Percentiles rank a stretch among this genome's conserved stretches.
Conservation (phyloP, 1,140 invertebrate genomes). For the Lasaia peninsularis region DNA sequence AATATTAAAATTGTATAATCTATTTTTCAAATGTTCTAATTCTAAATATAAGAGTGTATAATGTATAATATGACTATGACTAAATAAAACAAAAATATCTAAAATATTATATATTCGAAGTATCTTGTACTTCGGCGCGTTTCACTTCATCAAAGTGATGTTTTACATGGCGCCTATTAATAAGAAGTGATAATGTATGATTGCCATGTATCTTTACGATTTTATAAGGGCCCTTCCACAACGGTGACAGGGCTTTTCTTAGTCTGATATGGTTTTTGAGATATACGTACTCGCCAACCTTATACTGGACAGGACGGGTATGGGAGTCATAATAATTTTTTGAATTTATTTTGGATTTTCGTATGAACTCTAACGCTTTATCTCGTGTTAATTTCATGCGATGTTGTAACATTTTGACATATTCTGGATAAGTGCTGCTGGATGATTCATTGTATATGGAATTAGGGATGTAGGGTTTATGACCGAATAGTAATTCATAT, state of each 20-base stretch:
- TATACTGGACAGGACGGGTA: constrained; percentile 16
- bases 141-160: constrained; percentile 31
- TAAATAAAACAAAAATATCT: background rate
- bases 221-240: constrained; percentile 28
- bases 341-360: constrained; percentile 13
- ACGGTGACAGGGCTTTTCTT: constrained; percentile 18
- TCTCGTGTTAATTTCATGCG: constrained; percentile 9
- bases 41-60: no score
- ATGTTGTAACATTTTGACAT: constrained; percentile 14
- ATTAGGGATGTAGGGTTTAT: constrained; percentile 30
- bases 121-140: background rate
- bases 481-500: constrained; percentile 41
- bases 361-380: constrained; percentile 14
- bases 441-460: constrained; percentile 13
- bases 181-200: constrained; percentile 18
- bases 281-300: constrained; percentile 24
- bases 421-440: constrained; percentile 16
- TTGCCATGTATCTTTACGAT: constrained; percentile 23
- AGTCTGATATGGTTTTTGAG: constrained; percentile 18
- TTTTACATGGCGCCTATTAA: constrained; percentile 20
- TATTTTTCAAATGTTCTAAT: no score
- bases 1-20: background rate
- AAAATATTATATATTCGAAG: background rate
- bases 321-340: constrained; percentile 14
- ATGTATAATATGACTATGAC: no score